Evolutionary conservation across 2,797 vertebrate species (phyloP).

Genomic region (Pangasius sanitwongsei): DNA sequence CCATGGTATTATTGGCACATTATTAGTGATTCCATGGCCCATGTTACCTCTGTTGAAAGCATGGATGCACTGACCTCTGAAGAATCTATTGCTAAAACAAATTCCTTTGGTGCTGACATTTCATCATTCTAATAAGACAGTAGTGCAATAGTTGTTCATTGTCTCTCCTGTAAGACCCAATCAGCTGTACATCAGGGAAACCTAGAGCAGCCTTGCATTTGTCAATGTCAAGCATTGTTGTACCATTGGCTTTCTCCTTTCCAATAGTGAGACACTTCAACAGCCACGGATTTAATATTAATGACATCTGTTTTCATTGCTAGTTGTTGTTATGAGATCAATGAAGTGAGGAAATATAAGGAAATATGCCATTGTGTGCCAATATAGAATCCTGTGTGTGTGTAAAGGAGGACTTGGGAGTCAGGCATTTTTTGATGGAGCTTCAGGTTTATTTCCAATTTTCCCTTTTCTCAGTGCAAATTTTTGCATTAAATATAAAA

Average conservation of each 20-base stretch:
- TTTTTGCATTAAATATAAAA: neutral
- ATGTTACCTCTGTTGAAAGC: neutral
- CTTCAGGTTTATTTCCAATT: neutral
- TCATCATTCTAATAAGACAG: neutral
- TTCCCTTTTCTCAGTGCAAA: neutral
- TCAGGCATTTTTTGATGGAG: neutral
- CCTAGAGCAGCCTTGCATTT: neutral
- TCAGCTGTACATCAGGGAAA: neutral
- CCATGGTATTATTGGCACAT: neutral
- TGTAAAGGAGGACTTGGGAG: neutral
- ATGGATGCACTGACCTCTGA: neutral
- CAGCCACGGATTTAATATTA: neutral
- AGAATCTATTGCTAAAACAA: neutral
- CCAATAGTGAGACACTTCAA: neutral
- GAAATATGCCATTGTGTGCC: neutral
- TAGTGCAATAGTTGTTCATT: neutral
- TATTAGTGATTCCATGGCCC: neutral
- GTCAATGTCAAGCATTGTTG: no score
- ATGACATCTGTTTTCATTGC: neutral
- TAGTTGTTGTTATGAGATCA: neutral
- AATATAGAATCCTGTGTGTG: neutral
- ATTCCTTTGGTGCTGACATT: neutral
- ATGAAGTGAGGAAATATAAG: neutral
- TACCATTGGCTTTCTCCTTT: neutral
- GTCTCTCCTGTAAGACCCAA: neutral